Percentiles rank a stretch among this genome's conserved stretches.
phyloP scores from a whole-genome alignment of 2,888 invertebrate species.

The Cheilosia scutellata region DNA sequence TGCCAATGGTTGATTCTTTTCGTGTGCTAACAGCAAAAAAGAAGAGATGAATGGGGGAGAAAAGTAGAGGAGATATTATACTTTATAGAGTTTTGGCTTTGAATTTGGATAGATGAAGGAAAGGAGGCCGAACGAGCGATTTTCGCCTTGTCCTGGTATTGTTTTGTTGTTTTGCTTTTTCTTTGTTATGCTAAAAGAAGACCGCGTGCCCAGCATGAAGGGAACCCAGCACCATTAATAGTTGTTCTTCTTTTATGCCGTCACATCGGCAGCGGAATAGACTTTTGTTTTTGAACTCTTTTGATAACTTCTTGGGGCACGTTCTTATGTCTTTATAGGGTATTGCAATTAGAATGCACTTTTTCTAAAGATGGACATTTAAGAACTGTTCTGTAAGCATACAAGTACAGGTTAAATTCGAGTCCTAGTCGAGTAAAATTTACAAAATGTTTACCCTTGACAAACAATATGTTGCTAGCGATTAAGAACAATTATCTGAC shows the following conservation, averaged over 20 bases:
- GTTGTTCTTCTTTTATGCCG: conserved; percentile 17
- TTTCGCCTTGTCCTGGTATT: conserved; percentile 48
- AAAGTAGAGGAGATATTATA: not conserved
- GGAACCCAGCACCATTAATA: conserved; percentile 34
- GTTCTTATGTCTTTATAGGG: conserved; percentile 4
- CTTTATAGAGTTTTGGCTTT: not conserved
- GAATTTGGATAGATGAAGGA: conserved; percentile 21
- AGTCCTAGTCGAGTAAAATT: too few species aligned
- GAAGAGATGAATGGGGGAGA: conserved; percentile 14
- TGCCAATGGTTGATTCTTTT: conserved; percentile 78
- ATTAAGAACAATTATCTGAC: too few species aligned
- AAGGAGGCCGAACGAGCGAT: conserved; percentile 37
- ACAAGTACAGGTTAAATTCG: too few species aligned
- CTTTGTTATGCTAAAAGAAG: conserved; percentile 27
- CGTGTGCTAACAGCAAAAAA: not conserved
- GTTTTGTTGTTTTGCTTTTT: conserved; percentile 27
- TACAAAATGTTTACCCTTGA: too few species aligned
- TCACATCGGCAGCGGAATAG: not conserved
- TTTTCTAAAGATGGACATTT: too few species aligned
- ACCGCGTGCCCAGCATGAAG: conserved; percentile 29
- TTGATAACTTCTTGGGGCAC: not conserved
- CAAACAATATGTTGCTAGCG: too few species aligned
- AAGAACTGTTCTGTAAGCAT: too few species aligned
- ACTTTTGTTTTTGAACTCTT: not conserved
- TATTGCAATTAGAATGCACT: not conserved